Percentiles rank a stretch among this genome's conserved stretches.
phyloP scores from a whole-genome alignment of 2,113 vertebrate genomes.

The Gallinago paraguaiae region DNA sequence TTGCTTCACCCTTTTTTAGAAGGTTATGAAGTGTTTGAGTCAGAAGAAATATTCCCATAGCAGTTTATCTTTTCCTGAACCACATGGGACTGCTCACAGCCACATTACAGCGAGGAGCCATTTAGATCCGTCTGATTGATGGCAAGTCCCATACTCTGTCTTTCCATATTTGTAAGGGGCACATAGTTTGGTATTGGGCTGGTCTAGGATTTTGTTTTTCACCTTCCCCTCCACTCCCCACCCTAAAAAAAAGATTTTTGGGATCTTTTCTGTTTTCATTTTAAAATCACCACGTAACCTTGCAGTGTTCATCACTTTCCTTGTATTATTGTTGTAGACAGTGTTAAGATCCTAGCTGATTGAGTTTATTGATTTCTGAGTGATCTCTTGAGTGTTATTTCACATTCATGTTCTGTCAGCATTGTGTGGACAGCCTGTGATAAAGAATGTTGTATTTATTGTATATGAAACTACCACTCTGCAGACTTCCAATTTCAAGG shows the following conservation, averaged over 20 bases:
- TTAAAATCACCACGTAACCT: not conserved
- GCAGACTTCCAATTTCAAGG: not conserved
- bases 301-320: not conserved
- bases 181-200: not conserved
- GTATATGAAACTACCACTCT: not conserved
- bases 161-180: not conserved
- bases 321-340: not conserved
- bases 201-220: not conserved
- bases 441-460: conserved; percentile 32
- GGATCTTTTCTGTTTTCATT: not conserved
- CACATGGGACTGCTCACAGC: not conserved
- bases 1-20: not conserved
- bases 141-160: not conserved
- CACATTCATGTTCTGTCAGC: conserved; percentile 15
- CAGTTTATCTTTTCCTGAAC: not conserved
- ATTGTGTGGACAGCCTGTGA: not conserved
- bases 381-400: conserved; percentile 40
- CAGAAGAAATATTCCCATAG: not conserved
- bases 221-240: not conserved
- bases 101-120: not conserved
- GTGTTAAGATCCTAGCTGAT: conserved; percentile 39
- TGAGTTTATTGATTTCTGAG: conserved; percentile 57
- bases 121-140: not conserved
- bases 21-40: not conserved
- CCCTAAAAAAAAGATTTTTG: not conserved